Base-by-base conservation (phyloP, 2,113 vertebrate genomes). In the Paraplagusia blochii region DNA sequence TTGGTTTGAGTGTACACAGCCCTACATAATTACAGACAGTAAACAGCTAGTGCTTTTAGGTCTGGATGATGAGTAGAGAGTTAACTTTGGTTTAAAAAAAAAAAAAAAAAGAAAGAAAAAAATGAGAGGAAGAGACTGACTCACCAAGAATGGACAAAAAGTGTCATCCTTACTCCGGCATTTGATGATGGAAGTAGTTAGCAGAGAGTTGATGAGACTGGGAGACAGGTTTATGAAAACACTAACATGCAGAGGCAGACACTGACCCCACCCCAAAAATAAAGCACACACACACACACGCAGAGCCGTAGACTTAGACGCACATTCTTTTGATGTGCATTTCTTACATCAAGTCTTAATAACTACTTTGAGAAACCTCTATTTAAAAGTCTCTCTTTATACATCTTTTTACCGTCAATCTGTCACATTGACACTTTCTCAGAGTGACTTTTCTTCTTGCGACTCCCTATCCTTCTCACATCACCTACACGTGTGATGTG, bases 21-120 rank as follows among this genome's bases (percentile, higher is more conserved):
- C 85, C 74, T 79, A 85, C 80, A 82, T 90, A 91, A 91, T 90
- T 90, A 90, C 75, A 88, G 88, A 85, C 88, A 85, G 85, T 87
- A 81, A 83, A 84, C 84, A 88, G 83, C 73, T 78, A 68, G 63
- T 65, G 68, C 81, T 83, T 82, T 81, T 72, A 83, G 69, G 77
- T 47, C 73, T 61, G 62, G 78, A 85, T 83, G 72, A 81, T 82
- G 76, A 47, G 64, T 58, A 81, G 72, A 85, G 66, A 76, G 72
- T 82, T 85, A 64, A 55, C 49, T 82, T 82, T 74, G 78, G 80
- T 73, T 68, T 33, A 6, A 58, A 46, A 69, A 29, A 29, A 29
- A 29, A 29, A 6, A 29, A 29, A 29, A 6, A 29, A 29, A 29
- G 22, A 29, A 29, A 74, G 53, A 74, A 72, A 80, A 76, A 67